A percentile compares a stretch with the other conserved stretches of the same genome.
phyloP scores from a whole-genome alignment of 2,797 vertebrate genomes.

The Ciconia nigra region DNA sequence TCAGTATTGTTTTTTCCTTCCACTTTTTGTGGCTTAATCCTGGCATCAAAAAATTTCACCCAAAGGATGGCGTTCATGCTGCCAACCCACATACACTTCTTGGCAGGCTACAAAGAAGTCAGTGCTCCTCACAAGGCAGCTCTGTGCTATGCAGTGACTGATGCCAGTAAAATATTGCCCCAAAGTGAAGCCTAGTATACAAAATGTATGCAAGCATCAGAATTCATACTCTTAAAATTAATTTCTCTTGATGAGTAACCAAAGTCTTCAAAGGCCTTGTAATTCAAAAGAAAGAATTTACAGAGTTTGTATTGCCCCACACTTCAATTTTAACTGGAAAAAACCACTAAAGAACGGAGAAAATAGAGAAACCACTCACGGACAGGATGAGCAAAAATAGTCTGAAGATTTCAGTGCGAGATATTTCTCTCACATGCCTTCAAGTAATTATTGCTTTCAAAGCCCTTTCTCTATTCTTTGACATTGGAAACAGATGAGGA shows the following conservation, averaged over 20 bases:
- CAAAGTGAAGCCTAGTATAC: not conserved
- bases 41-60: not conserved
- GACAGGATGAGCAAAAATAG: not conserved
- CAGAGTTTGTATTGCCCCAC: not conserved
- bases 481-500: constrained; percentile 28
- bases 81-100: not conserved
- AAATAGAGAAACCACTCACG: not conserved
- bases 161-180: not conserved
- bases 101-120: not conserved
- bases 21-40: not conserved
- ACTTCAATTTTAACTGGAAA: not conserved
- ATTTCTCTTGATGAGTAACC: not conserved
- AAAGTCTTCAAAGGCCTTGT: not conserved
- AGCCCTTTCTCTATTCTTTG: constrained; percentile 9
- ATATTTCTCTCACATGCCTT: not conserved
- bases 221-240: not conserved
- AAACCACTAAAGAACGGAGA: not conserved
- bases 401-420: not conserved
- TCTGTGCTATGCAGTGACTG: not conserved
- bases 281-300: not conserved
- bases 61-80: not conserved
- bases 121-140: not conserved
- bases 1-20: not conserved
- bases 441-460: constrained; percentile 20
- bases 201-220: not conserved